phyloP scores from a whole-genome alignment of 2,113 vertebrate genomes.

The Picathartes gymnocephalus region DNA sequence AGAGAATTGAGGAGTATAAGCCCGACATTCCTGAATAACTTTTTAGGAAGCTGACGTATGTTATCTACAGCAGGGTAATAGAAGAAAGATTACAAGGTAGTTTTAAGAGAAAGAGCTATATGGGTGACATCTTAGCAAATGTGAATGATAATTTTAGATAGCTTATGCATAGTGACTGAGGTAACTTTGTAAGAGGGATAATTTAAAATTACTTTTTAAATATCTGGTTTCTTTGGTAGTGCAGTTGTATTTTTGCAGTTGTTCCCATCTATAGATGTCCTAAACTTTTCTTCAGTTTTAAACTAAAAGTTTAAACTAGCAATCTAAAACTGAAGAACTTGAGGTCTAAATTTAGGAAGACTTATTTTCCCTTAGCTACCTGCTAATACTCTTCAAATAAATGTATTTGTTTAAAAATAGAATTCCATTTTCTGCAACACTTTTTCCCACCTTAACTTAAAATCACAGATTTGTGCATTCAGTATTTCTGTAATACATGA shows the following conservation, averaged over 20 bases:
- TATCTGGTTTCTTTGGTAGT: background rate
- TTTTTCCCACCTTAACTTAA: fast-evolving
- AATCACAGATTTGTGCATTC: background rate
- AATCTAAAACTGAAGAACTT: background rate
- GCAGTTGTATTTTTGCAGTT: background rate
- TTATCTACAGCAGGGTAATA: background rate
- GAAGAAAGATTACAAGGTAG: background rate
- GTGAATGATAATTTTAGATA: background rate
- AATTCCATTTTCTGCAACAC: background rate
- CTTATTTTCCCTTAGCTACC: background rate
- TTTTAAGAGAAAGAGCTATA: background rate
- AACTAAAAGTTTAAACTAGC: background rate
- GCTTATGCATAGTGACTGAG: background rate
- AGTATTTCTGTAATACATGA: fast-evolving
- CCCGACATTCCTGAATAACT: background rate
- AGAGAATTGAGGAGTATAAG: background rate
- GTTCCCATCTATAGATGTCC: background rate
- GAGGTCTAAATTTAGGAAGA: background rate
- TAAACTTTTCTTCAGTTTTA: background rate
- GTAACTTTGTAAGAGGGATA: background rate
- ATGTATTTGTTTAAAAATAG: background rate
- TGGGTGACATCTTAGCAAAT: background rate
- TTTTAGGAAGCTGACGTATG: background rate
- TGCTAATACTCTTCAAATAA: background rate
- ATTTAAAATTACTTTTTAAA: background rate